phyloP scores from a whole-genome alignment of 1,140 invertebrate genomes.

The Chymomyza costata region DNA sequence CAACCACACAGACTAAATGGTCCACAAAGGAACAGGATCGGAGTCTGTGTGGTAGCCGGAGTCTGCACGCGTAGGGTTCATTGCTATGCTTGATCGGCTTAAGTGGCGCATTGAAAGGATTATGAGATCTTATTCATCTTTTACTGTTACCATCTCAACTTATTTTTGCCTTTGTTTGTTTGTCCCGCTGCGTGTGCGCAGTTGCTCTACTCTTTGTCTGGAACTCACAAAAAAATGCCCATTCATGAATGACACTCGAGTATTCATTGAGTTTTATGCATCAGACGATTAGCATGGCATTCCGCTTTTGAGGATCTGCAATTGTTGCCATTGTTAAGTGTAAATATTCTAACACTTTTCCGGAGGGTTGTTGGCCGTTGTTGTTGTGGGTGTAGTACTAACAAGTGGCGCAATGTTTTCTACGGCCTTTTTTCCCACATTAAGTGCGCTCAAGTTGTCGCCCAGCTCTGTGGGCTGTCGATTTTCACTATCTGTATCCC shows the following conservation, averaged over 20 bases:
- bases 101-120: constrained; percentile 72
- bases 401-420: constrained; percentile 42
- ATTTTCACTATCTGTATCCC: constrained; percentile 32
- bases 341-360: constrained; percentile 38
- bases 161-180: constrained; percentile 16
- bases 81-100: constrained; percentile 64
- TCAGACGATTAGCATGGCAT: constrained; percentile 59
- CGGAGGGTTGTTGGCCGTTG: constrained; percentile 41
- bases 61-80: constrained; percentile 35
- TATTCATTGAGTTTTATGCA: constrained; percentile 66
- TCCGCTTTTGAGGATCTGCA: constrained; percentile 61
- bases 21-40: constrained; percentile 35
- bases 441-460: constrained; percentile 38
- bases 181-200: constrained; percentile 26
- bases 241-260: constrained; percentile 35
- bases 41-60: too few species aligned
- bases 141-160: too few species aligned
- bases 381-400: constrained; percentile 56
- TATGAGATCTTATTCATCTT: constrained; percentile 37
- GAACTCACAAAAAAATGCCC: too few species aligned
- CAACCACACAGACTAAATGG: constrained; percentile 59
- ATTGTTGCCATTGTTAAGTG: constrained; percentile 43
- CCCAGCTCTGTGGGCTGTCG: constrained; percentile 26
- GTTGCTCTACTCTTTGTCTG: constrained; percentile 1
- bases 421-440: constrained; percentile 53